phyloP scores from a whole-genome alignment of 2,113 vertebrate species.

The Mustela nigripes region DNA sequence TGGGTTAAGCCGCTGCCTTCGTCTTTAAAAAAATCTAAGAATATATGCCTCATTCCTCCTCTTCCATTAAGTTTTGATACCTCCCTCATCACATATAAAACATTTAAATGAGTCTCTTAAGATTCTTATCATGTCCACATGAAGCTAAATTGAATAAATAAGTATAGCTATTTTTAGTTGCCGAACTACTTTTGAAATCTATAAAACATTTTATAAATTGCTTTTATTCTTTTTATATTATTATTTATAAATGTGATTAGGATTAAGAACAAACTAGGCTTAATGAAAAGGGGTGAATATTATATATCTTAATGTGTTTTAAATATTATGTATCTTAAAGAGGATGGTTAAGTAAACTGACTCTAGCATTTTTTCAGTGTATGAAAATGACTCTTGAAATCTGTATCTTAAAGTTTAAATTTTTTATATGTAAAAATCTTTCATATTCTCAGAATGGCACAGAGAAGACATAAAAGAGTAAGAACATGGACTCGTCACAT shows the following conservation, averaged over 20 bases:
- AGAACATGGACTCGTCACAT: slow-evolving; percentile 98
- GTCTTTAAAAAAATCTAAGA: slow-evolving; percentile 34
- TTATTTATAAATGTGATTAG: slow-evolving; percentile 27
- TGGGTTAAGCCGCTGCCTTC: too few relatives aligned
- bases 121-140: neutral
- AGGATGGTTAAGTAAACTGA: slow-evolving; percentile 25
- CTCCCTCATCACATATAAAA: neutral
- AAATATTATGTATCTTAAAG: slow-evolving; percentile 52
- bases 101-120: slow-evolving; percentile 17
- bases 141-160: neutral
- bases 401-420: neutral
- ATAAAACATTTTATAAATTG: slow-evolving; percentile 42
- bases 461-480: slow-evolving; percentile 95
- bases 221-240: slow-evolving; percentile 28
- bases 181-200: neutral
- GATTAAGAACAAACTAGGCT: slow-evolving; percentile 1
- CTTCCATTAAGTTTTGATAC: slow-evolving; percentile 20
- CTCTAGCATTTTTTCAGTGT: slow-evolving; percentile 22
- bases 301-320: neutral
- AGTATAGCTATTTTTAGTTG: neutral
- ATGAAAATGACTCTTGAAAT: slow-evolving; percentile 20
- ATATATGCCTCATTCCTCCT: neutral
- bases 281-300: slow-evolving; percentile 28
- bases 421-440: slow-evolving; percentile 45
- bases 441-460: slow-evolving; percentile 87